Base-by-base conservation (phyloP, 2,113 vertebrate genomes). In the Alectura lathami region DNA sequence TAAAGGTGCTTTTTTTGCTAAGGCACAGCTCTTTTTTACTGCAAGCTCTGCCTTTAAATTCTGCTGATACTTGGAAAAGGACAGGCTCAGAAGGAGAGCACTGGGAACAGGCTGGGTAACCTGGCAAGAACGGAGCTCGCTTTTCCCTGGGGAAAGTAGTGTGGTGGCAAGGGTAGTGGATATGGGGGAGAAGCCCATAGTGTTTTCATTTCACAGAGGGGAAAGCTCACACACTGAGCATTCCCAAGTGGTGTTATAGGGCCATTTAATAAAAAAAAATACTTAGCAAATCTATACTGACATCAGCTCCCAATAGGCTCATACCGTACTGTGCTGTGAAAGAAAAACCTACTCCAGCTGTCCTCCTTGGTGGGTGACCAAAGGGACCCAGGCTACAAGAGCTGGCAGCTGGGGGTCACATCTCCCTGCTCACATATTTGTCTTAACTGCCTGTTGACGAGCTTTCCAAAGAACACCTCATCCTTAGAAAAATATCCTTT, bases 31-130 rank as follows among this genome's bases (percentile, higher is more conserved):
- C 80, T 95, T 96, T 89, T 91, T 96, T 83, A 84, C 83, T 96
- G 95, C 94, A 96, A 93, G 90, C 76, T 94, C 90, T 96, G 92
- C 83, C 90, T 96, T 86, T 93, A 91, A 88, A 88, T 97, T 96
- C 76, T 88, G 92, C 93, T 96, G 94, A 95, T 96, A 90, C 78
- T 75, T 75, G 40, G 90, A 72, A 96, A 95, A 95, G 68, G 73
- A 64, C 60, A 64, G 54, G 57, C 7, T 0, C 73, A 53, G 83
- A 81, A 62, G 83, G 66, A 96, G 83, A 76, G 83, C 29, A 36
- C 2, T 22, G 73, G 34, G 72, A n/a, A 60, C 27, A 83, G 82
- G 43, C 18, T 42, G 45, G 43, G 56, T 22, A 68, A 74, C 42
- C 68, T 23, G 69, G 56, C 18, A 53, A 53, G 64, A 3, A 6